These are phyloP conservation scores for Diplodus sargus DNA, from an alignment of 2,797 vertebrate species.

Conservation along the genomic window DNA sequence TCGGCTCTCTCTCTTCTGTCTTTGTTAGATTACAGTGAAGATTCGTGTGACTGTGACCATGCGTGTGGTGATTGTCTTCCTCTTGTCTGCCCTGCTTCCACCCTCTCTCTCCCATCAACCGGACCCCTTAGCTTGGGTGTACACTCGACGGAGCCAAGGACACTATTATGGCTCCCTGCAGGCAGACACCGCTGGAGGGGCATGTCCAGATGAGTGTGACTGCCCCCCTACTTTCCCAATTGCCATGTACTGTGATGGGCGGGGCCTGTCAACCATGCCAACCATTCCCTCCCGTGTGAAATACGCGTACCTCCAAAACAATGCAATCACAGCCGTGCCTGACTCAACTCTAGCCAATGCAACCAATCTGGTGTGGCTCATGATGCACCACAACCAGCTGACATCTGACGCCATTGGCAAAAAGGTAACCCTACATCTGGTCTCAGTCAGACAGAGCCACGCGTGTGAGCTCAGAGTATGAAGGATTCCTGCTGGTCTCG, in stretches of 20 bases:
- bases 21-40: slow-evolving; percentile 43
- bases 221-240: slow-evolving; percentile 93
- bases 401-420: slow-evolving; percentile 86
- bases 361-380: slow-evolving; percentile 93
- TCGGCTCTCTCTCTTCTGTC: slow-evolving; percentile 17
- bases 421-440: slow-evolving; percentile 71
- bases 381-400: slow-evolving; percentile 93
- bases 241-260: slow-evolving; percentile 95
- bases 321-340: slow-evolving; percentile 89
- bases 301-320: slow-evolving; percentile 96
- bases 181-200: slow-evolving; percentile 77
- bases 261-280: slow-evolving; percentile 90
- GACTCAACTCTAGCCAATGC: slow-evolving; percentile 91
- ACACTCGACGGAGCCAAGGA: slow-evolving; percentile 83
- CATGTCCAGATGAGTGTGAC: slow-evolving; percentile 93
- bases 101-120: slow-evolving; percentile 78
- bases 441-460: slow-evolving; percentile 24
- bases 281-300: slow-evolving; percentile 92
- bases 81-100: slow-evolving; percentile 83
- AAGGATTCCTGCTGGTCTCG: slow-evolving; percentile 8
- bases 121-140: slow-evolving; percentile 90
- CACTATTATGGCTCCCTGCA: slow-evolving; percentile 71
- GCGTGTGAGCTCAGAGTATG: not conserved
- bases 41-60: slow-evolving; percentile 73
- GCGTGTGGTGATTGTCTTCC: slow-evolving; percentile 78